Percentiles rank a stretch among this genome's conserved stretches.
These are phyloP conservation scores for Anticlea derivata DNA, from an alignment of 2,888 invertebrate genomes.

Conservation along the genomic window DNA sequence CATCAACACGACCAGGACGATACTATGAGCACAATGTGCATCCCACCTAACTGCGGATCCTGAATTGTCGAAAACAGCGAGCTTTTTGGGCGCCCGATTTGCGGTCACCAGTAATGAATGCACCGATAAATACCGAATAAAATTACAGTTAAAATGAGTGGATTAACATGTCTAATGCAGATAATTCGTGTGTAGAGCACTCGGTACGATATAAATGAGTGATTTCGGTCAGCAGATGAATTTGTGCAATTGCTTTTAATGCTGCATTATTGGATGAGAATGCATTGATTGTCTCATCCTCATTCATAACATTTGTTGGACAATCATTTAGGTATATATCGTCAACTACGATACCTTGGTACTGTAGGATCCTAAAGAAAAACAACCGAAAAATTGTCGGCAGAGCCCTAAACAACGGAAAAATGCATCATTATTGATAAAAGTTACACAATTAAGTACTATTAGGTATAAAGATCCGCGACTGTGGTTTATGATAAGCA, in stretches of 20 bases:
- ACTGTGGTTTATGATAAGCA: slow-evolving; percentile 18
- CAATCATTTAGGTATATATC: too few relatives aligned
- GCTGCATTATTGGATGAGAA: slow-evolving; percentile 6
- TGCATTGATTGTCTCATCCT: too few relatives aligned
- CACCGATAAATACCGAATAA: slow-evolving; percentile 84
- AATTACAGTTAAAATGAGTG: slow-evolving; percentile 84
- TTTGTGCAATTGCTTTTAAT: slow-evolving; percentile 11
- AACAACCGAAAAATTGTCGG: too few relatives aligned
- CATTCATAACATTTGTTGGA: too few relatives aligned
- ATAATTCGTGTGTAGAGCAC: slow-evolving; percentile 77
- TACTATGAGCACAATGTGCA: slow-evolving; percentile 10
- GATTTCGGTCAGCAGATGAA: slow-evolving; percentile 52
- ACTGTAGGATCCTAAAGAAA: too few relatives aligned
- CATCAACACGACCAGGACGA: neutral
- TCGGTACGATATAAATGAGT: slow-evolving; percentile 74
- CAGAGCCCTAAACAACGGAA: too few relatives aligned
- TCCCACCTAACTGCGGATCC: slow-evolving; percentile 45
- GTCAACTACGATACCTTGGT: too few relatives aligned
- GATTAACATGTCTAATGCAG: slow-evolving; percentile 84
- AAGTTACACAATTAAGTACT: too few relatives aligned
- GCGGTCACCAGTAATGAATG: slow-evolving; percentile 82
- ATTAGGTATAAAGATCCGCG: too few relatives aligned
- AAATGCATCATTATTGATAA: too few relatives aligned
- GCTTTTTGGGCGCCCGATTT: slow-evolving; percentile 82
- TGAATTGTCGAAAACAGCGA: slow-evolving; percentile 72